phyloP scores from a whole-genome alignment of 2,113 vertebrate genomes.

The Coptodon bakossiorum region DNA sequence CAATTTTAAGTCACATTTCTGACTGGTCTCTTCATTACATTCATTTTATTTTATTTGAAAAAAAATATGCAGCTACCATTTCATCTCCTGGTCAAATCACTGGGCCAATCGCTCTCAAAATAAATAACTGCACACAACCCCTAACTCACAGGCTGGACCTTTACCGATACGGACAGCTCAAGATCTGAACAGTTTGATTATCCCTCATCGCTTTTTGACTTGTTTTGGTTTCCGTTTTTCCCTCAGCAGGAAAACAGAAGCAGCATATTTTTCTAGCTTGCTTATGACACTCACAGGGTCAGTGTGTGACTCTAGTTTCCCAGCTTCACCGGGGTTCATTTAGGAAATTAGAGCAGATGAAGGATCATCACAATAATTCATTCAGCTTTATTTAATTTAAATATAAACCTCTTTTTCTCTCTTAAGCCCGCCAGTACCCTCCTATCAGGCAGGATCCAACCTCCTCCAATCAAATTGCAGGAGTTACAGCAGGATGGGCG shows the following conservation, averaged over 20 bases:
- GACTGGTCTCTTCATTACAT: not conserved
- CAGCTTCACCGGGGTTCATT: not conserved
- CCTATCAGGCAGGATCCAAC: not conserved
- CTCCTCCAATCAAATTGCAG: conserved; percentile 5
- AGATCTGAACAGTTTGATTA: not conserved
- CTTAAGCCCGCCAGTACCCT: not conserved
- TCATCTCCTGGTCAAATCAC: not conserved
- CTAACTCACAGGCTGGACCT: not conserved
- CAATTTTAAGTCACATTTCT: not conserved
- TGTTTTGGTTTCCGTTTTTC: not conserved
- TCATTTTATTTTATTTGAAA: not conserved
- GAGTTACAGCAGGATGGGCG: not conserved
- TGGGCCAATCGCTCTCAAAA: not conserved
- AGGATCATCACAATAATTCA: not conserved
- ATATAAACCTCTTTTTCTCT: not conserved
- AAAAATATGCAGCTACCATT: not conserved
- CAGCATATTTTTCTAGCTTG: not conserved
- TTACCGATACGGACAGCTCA: not conserved
- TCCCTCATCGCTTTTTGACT: not conserved
- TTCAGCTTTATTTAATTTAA: not conserved
- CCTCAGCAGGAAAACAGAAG: not conserved
- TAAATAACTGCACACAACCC: not conserved
- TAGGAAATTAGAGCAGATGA: not conserved
- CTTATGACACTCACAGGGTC: not conserved
- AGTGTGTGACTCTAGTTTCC: not conserved